Base-by-base conservation (phyloP, 2,797 vertebrate genomes). In the Bradypus variegatus region DNA sequence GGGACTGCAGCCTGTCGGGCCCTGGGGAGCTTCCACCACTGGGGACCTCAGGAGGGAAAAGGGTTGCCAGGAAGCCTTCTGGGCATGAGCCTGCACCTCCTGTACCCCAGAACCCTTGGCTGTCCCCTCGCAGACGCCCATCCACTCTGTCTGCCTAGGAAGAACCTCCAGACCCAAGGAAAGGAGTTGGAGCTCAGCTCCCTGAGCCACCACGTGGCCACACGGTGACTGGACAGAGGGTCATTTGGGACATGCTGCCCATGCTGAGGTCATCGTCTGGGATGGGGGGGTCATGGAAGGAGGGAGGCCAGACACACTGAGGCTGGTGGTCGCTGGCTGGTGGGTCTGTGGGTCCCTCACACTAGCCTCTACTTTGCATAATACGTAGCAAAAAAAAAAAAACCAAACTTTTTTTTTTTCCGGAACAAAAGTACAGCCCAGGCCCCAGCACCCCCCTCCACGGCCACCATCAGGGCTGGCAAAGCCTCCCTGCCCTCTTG, bases 81-180 rank as follows among this genome's bases (percentile, higher is more conserved):
- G 27, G 70, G 33, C 21, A 8, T 10, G 33, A 65, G 69, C 48
- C 36, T 19, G 33, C 0, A 2, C 21, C 67, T 6, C 23, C 60
- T 31, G 50, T 4, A 4, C 60, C 82, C 2, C 19, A 67, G n/a
- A 7, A 8, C 31, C 69, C 23, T 6, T 48, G 15, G 33, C 31
- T 15, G 62, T 7, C 6, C 27, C 50, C 23, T 50, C 18, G 9
- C 31, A 19, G 72, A n/a, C 0, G 2, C 2, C 33, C 1, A 0
- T 6, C 27, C 8, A 0, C 7, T 11, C 38, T n/a, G 55, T 29
- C 50, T 29, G 69, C 33, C 79, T 16, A 21, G 0, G 12, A 67
- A 62, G 33, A 93, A 58, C 0, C 31, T 27, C 23, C 69, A 82
- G 85, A 41, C 13, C 0, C 14, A 33, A 84, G 75, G 36, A 16